Evolutionary conservation across 2,888 invertebrate species (phyloP), one percentile per base, ranked within the genome.

Genomic region (Schizotus pectinicornis): DNA sequence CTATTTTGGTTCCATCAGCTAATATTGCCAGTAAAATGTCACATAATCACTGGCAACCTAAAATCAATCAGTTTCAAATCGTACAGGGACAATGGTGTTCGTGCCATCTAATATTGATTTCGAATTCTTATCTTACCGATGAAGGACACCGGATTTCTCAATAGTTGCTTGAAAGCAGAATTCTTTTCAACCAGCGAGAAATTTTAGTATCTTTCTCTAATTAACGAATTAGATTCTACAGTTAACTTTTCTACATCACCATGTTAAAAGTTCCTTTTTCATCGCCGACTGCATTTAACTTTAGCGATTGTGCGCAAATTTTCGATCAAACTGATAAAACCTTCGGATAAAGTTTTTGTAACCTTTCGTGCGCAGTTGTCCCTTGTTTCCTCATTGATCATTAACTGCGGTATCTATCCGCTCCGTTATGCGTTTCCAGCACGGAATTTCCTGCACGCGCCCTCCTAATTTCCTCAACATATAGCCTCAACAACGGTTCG

Each of bases 111-210:
- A 36, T 36, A 36, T 12, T 6, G 36, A 36, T 36, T 36, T 12
- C 36, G 9, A 3, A 11, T 36, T 36, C 12, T 36, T 36, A 12
- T 11, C 36, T 9, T 36, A 11, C 9, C 12, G 2, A 36, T 12
- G 36, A 36, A 36, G 36, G 12, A 11, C 9, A 3, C 14, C 41
- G 13, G 5, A 3, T 14, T 11, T 49, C 67, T 56, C 58, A 35
- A 47, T 65, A 67, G n/a, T 67, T 33, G 65, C 65, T 64, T 61
- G 34, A 34, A 34, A 39, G 46, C 34, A 43, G 52, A 34, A 45
- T 45, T 61, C 49, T 37, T 49, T 50, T 58, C 60, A 60, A 37
- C n/a, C n/a, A n/a, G n/a, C n/a, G n/a, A n/a, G n/a, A n/a, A n/a
- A n/a, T n/a, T n/a, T n/a, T n/a, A n/a, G n/a, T n/a, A n/a, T n/a